Conservation (phyloP, 2,113 vertebrate species). For the Phyllostomus hastatus region DNA sequence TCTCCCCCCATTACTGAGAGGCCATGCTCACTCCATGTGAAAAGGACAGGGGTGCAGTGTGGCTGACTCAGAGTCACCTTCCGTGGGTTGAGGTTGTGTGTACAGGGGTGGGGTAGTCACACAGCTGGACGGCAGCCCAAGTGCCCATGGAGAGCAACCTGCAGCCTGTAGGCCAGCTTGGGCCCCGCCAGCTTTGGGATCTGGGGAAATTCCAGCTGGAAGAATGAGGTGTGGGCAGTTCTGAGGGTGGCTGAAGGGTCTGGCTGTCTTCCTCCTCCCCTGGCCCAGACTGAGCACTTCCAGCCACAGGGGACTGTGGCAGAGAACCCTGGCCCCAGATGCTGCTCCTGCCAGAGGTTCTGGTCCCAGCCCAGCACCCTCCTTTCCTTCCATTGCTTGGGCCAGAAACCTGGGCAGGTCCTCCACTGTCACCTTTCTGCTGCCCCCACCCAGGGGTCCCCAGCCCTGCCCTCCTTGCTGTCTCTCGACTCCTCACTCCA, state of each 20-base stretch:
- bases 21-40: accelerated
- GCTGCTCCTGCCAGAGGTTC: neutral
- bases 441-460: neutral
- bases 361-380: accelerated
- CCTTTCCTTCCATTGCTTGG: accelerated
- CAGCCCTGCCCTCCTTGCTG: neutral
- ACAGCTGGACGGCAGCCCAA: neutral
- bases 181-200: accelerated
- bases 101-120: neutral
- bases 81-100: accelerated
- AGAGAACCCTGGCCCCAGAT: neutral
- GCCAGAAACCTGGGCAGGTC: neutral
- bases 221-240: accelerated
- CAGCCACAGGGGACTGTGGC: neutral
- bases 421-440: neutral
- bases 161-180: neutral
- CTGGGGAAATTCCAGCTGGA: accelerated
- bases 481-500: neutral
- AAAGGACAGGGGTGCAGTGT: neutral
- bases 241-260: neutral
- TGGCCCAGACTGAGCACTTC: neutral
- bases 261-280: accelerated
- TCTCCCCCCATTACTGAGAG: accelerated
- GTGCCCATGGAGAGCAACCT: constrained; percentile 32
- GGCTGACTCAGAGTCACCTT: neutral